phyloP scores from a whole-genome alignment of 2,797 vertebrate species.

The Labeo calbasu region DNA sequence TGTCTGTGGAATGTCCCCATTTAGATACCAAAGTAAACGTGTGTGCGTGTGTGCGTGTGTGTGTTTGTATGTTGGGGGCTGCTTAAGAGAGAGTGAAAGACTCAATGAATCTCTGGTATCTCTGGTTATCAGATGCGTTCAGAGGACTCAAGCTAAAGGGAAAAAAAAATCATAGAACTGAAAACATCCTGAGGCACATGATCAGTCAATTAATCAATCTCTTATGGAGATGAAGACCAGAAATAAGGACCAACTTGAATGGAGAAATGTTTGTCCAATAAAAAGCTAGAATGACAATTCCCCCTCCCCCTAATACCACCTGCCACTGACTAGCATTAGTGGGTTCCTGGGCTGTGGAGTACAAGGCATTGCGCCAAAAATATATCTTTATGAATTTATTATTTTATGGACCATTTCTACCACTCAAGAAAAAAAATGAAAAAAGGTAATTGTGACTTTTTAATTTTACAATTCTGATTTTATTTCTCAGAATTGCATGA shows the following conservation, averaged over 20 bases:
- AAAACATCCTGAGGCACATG: background rate
- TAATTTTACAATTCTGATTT: too few relatives aligned
- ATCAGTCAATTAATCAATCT: background rate
- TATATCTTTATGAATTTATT: background rate
- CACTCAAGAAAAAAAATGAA: too few relatives aligned
- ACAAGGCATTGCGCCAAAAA: background rate
- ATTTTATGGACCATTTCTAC: too few relatives aligned
- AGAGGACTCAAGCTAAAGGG: background rate
- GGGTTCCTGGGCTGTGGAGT: background rate
- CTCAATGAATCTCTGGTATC: background rate
- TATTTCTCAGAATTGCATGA: too few relatives aligned
- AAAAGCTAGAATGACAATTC: background rate
- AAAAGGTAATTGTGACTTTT: too few relatives aligned
- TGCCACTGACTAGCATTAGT: slow-evolving; percentile 18
- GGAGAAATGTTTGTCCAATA: background rate
- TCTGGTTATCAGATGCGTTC: background rate
- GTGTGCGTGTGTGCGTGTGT: background rate
- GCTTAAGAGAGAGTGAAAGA: background rate
- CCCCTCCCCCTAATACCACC: slow-evolving; percentile 24
- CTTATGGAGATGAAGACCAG: background rate
- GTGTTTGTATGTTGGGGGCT: background rate
- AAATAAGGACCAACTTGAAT: background rate
- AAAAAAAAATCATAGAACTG: background rate
- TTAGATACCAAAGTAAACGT: background rate
- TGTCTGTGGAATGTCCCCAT: background rate